Base-by-base conservation (phyloP, 2,797 vertebrate genomes). In the Coranthus polyacanthus region DNA sequence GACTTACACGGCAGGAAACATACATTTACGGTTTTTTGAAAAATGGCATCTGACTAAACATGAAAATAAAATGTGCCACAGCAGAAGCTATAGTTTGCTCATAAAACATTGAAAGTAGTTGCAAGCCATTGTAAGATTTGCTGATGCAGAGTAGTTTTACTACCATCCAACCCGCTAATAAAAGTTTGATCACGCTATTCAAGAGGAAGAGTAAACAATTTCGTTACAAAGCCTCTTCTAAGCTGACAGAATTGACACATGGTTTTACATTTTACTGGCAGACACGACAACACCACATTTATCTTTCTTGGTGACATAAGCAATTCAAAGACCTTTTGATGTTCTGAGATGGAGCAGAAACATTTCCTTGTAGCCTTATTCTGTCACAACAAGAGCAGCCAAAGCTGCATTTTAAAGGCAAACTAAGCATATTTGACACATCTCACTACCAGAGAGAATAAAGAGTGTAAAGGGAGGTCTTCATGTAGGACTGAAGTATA, bases 281-380 rank as follows among this genome's bases (percentile, higher is more conserved):
- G 81, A 84, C 65, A 70, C 43, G 52, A 87, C 82, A 89, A 86
- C 83, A 58, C 72, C 69, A 70, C 82, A 87, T 92, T 90, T 85
- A 92, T 93, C 92, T 91, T 86, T 65, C 71, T 55, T 73, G 67
- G 84, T 34, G 85, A 91, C 89, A 88, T 76, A 85, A 76, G 79
- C 83, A 79, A 88, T 91, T 93, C 89, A 92, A 84, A 90, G 75
- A 78, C 66, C 77, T 89, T 91, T 91, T 90, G 91, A 92, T 91
- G 89, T 88, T 84, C 64, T 75, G 22, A 79, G 88, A 89, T 85
- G 80, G 85, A 86, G 85, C 81, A 82, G 78, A 79, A 86, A 87
- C 75, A 68, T 85, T 88, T 91, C 78, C 88, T 85, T 78, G 76
- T 88, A 91, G 86, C 88, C 90, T 87, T 92, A 91, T 93, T 92